Evolutionary conservation across 1,140 invertebrate genomes (phyloP), one percentile per base, ranked within the genome.

Genomic region (Atopsyche davidsoni): DNA sequence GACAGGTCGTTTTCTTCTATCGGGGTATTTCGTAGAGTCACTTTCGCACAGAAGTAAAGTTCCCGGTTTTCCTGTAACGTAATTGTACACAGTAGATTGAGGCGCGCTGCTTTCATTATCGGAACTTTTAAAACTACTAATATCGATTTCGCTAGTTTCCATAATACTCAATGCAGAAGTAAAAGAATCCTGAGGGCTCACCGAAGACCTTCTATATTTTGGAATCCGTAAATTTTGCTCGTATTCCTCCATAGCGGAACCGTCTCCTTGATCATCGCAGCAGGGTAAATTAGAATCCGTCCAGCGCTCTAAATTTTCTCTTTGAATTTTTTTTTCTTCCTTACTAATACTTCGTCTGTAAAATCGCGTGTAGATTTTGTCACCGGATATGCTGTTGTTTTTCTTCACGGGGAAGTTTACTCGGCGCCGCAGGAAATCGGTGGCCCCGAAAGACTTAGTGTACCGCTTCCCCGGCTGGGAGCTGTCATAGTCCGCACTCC

Each of bases 41-140:
- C 52, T 46, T 1, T 55, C 48, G 28, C 19, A 28, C 3, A 59
- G n/a, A 7, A 57, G 28, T n/a, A 58, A 18, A 10, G 55, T 60
- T 25, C 58, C 58, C 9, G 55, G 32, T 46, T 58, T 60, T 24
- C 51, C 45, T 14, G 51, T 36, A 6, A 55, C 48, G 17, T 25
- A 58, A 6, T 31, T 52, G 35, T 55, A 53, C 23, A 28, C 51
- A 21, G 54, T 11, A 36, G 51, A 38, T 31, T 46, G 53, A 42
- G 51, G 54, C 23, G 65, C 64, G 34, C 46, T 64, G 45, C 64
- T 72, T 59, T 74, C 72, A 50, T 74, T 69, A 53, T 75, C 72
- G 21, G 72, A 72, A 64, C 72, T 75, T 63, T 75, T 75, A 57
- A 69, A 70, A 59, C 70, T 75, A 53, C 72, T 74, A 39, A 55